A percentile compares a stretch with the other conserved stretches of the same genome.
Conservation (phyloP, 2,797 vertebrate genomes). For the Podarcis siculus region DNA sequence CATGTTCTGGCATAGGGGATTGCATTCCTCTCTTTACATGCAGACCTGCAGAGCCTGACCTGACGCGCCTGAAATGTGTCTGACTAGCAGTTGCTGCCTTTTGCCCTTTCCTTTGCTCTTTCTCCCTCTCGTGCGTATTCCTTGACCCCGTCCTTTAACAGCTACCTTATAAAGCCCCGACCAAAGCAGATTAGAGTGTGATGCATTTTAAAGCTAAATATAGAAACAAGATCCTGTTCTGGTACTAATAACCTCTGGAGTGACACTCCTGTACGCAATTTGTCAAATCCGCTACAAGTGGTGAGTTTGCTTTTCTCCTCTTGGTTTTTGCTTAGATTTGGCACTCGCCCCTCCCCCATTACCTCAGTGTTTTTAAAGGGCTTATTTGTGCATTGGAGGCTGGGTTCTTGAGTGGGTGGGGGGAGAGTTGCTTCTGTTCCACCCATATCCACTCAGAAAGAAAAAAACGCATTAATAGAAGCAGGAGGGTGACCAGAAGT, state of each 20-base stretch:
- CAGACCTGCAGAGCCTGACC: neutral
- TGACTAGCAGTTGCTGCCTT: neutral
- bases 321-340: neutral
- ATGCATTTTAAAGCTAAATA: conserved; percentile 73
- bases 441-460: neutral
- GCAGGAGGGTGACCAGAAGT: neutral
- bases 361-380: neutral
- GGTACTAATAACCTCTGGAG: conserved; percentile 67
- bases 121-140: conserved; percentile 5
- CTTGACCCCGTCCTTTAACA: conserved; percentile 27
- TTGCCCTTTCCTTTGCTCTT: conserved; percentile 17
- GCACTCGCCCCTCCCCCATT: too few relatives aligned
- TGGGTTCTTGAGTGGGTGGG: too few relatives aligned
- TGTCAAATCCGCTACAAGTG: conserved; percentile 31
- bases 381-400: neutral
- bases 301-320: conserved; percentile 11
- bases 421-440: too few relatives aligned
- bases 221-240: conserved; percentile 70
- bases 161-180: conserved; percentile 71
- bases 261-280: conserved; percentile 43
- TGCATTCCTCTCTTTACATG: neutral
- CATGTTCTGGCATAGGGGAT: neutral
- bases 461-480: neutral
- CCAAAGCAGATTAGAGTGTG: conserved; percentile 62
- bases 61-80: neutral